Percentiles rank a stretch among this genome's conserved stretches.
These are phyloP conservation scores for Caenorhabditis imperialis DNA, from an alignment of 2,888 invertebrate species.

Conservation along the genomic window DNA sequence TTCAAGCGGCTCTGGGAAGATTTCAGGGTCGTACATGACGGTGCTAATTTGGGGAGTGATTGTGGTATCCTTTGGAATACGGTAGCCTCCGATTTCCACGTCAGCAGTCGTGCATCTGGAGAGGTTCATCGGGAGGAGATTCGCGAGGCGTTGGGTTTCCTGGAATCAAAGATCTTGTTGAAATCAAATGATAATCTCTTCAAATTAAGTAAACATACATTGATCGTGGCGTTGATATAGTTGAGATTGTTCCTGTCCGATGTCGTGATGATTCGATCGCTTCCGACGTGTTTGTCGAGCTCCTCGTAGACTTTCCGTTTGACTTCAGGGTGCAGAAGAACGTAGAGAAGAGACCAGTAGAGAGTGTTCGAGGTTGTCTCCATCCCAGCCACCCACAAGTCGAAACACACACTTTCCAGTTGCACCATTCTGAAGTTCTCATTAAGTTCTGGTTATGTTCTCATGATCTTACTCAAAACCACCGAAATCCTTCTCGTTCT, in stretches of 20 bases:
- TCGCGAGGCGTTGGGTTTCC: constrained; percentile 52
- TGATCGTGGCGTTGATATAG: constrained; percentile 46
- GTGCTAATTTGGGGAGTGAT: constrained; percentile 36
- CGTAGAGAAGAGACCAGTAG: constrained; percentile 51
- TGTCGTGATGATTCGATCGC: constrained; percentile 31
- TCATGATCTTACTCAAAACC: constrained; percentile 32
- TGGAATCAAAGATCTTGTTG: constrained; percentile 7
- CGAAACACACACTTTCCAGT: constrained; percentile 37
- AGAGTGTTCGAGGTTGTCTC: constrained; percentile 61
- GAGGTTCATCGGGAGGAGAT: constrained; percentile 37
- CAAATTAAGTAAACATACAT: constrained; percentile 26
- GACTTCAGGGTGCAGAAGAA: constrained; percentile 47
- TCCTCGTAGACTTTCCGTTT: constrained; percentile 40
- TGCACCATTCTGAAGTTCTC: constrained; percentile 31
- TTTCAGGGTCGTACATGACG: constrained; percentile 54
- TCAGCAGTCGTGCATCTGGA: constrained; percentile 1
- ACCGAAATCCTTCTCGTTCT: constrained; percentile 27
- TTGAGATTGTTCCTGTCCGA: constrained; percentile 29
- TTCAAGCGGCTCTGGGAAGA: constrained; percentile 53
- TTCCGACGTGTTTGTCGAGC: constrained; percentile 34
- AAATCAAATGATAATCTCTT: neutral
- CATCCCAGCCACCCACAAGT: constrained; percentile 62
- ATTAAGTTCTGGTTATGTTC: too few species aligned
- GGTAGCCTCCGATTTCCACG: constrained; percentile 10
- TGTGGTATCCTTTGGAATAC: constrained; percentile 3